Conservation (phyloP, 2,888 invertebrate genomes). For the Coenonympha arcania region DNA sequence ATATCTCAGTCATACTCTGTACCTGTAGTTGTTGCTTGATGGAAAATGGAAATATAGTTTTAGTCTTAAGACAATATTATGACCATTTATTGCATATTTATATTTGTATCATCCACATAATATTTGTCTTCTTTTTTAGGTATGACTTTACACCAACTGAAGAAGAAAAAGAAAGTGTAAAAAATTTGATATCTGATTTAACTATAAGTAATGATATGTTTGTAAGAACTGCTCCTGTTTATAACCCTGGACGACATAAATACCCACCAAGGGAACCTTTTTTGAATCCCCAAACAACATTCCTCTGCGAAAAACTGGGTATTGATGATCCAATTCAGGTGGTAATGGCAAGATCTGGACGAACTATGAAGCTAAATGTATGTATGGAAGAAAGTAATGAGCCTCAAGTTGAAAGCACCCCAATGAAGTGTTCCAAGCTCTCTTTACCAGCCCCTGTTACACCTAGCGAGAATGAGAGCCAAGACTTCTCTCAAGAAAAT, state of each 20-base stretch:
- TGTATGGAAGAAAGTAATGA: constrained; percentile 22
- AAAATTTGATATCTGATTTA: constrained; percentile 78
- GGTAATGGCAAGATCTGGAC: constrained; percentile 69
- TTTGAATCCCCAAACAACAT: constrained; percentile 80
- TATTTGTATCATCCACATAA: neutral
- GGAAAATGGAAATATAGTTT: too few species aligned
- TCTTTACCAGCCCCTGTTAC: constrained; percentile 59
- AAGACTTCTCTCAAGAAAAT: constrained; percentile 35
- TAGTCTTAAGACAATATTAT: too few species aligned
- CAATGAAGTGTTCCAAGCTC: constrained; percentile 48
- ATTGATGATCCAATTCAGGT: constrained; percentile 87
- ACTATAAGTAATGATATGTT: constrained; percentile 84
- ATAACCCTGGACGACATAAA: constrained; percentile 56
- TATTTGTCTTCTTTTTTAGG: constrained; percentile 54
- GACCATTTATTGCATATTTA: too few species aligned
- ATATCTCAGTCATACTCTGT: too few species aligned
- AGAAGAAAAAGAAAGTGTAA: constrained; percentile 80
- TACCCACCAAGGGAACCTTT: constrained; percentile 65
- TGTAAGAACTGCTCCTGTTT: constrained; percentile 79
- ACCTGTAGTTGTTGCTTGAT: too few species aligned
- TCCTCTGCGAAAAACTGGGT: constrained; percentile 78
- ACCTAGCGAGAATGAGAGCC: constrained; percentile 41
- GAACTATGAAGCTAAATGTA: constrained; percentile 50
- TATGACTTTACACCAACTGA: constrained; percentile 82
- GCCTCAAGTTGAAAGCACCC: constrained; percentile 33